Conservation (phyloP, 2,888 invertebrate genomes). For the Noctua comes region DNA sequence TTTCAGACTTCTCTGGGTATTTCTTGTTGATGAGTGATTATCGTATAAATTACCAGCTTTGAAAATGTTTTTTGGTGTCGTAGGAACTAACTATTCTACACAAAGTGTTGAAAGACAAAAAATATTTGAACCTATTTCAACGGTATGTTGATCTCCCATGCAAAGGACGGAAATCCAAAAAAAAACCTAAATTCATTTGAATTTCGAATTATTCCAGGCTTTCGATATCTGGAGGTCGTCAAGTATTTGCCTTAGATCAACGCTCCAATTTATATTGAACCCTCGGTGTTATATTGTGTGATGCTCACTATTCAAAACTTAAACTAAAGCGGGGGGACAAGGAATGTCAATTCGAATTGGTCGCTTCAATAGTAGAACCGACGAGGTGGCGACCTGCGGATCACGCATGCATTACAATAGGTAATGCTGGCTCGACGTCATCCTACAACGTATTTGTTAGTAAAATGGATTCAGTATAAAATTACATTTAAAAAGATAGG, state of each 20-base stretch:
- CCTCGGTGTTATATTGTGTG: constrained; percentile 38
- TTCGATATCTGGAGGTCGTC: constrained; percentile 83
- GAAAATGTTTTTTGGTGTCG: constrained; percentile 9
- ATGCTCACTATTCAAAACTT: constrained; percentile 19
- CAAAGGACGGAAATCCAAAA: constrained; percentile 48
- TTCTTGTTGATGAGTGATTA: constrained; percentile 18
- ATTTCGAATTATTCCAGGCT: constrained; percentile 75
- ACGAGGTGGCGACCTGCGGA: constrained; percentile 82
- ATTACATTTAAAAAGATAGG: constrained; percentile 25
- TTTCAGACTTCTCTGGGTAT: constrained; percentile 43
- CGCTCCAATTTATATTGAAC: constrained; percentile 73
- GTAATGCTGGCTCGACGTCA: constrained; percentile 83
- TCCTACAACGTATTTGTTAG: constrained; percentile 73
- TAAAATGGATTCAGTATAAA: constrained; percentile 67
- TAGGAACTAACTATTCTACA: constrained; percentile 1
- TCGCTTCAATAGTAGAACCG: constrained; percentile 69
- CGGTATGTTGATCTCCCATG: background rate
- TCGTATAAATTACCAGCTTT: constrained; percentile 19
- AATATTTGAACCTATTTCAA: constrained; percentile 16
- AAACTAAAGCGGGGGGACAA: constrained; percentile 49
- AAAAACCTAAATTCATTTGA: constrained; percentile 63
- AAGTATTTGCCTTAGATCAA: constrained; percentile 75
- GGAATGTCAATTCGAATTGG: constrained; percentile 75
- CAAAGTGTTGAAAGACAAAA: constrained; percentile 17
- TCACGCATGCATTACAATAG: constrained; percentile 88